Evolutionary conservation across 2,113 vertebrate species (phyloP), one percentile per base, ranked within the genome.

Genomic region (Embiotoca jacksoni): DNA sequence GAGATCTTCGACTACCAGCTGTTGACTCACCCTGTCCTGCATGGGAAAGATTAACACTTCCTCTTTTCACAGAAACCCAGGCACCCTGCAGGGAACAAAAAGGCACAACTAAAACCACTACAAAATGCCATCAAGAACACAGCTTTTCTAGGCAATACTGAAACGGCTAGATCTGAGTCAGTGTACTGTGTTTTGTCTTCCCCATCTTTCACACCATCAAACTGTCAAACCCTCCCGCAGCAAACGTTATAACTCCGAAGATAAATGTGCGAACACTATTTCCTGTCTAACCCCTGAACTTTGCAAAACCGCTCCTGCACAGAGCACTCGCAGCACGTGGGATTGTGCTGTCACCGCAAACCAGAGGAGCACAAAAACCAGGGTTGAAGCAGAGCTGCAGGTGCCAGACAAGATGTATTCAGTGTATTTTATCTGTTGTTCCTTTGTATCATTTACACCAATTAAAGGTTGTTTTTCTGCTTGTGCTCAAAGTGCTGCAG

Each of bases 21-120:
- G 13, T 63, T 37, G 41, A 82, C 93, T 93, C 91, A 98, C 97
- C 97, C 95, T 96, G 95, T 91, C 95, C 96, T 92, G 95, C 93
- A 2, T 96, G 93, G 85, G 97, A 74, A 0, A 96, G 87, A 91
- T 95, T 92, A 60, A 86, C 71, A 63, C 95, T 88, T 84, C 94
- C 94, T 53, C 81, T 95, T 95, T 94, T 97, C 85, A 96, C 41
- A 82, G 94, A 95, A 44, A 92, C 11, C 87, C 91, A 96, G 66
- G 84, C 87, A 73, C 80, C 81, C 97, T 98, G 78, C 47, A 69
- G 37, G 52, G 37, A 78, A 91, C 14, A 91, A 11, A 82, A 13
- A 83, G 41, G 82, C 36, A 68, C 30, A 37, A 50, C 5, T 73
- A 9, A 81, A 72, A 60, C 66, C 69, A 75, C 49, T 33, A 30